Evolutionary conservation across 2,797 vertebrate species (phyloP).

Genomic region (Tympanoctomys barrerae): DNA sequence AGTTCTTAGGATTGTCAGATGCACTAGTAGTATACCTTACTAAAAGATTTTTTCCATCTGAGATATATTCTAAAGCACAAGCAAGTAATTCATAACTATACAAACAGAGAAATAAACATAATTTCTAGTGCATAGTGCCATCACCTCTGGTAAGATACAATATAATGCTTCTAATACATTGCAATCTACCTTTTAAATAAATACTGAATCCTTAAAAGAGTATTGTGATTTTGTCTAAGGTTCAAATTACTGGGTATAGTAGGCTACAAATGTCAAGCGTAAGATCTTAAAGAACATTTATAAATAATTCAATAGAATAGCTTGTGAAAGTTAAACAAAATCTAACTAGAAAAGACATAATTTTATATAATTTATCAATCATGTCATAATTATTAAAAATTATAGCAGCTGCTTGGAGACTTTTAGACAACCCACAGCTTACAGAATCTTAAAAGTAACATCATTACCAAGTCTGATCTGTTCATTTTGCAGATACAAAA

Average conservation of each 20-base stretch:
- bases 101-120: conserved; percentile 9
- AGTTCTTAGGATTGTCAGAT: conserved; percentile 3
- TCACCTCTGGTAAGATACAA: not conserved
- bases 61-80: not conserved
- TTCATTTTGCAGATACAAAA: conserved; percentile 31
- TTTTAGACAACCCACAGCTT: conserved; percentile 26
- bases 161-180: conserved; percentile 6
- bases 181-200: conserved; percentile 57
- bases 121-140: not conserved
- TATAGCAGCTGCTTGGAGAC: not conserved
- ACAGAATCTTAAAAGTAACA: conserved; percentile 27
- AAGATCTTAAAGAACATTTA: conserved; percentile 36
- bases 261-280: conserved; percentile 36
- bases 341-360: not conserved
- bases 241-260: conserved; percentile 57
- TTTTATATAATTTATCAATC: conserved; percentile 16
- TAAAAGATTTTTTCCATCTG: not conserved
- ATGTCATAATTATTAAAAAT: conserved; percentile 41
- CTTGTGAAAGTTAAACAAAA: not conserved
- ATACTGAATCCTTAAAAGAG: conserved; percentile 62
- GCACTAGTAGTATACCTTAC: not conserved
- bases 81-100: conserved; percentile 8
- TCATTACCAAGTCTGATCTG: not conserved
- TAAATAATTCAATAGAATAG: conserved; percentile 10
- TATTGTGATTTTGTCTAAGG: conserved; percentile 43